These are phyloP conservation scores for Heliothis subflexa DNA, from an alignment of 1,140 invertebrate species.

Conservation along the genomic window DNA sequence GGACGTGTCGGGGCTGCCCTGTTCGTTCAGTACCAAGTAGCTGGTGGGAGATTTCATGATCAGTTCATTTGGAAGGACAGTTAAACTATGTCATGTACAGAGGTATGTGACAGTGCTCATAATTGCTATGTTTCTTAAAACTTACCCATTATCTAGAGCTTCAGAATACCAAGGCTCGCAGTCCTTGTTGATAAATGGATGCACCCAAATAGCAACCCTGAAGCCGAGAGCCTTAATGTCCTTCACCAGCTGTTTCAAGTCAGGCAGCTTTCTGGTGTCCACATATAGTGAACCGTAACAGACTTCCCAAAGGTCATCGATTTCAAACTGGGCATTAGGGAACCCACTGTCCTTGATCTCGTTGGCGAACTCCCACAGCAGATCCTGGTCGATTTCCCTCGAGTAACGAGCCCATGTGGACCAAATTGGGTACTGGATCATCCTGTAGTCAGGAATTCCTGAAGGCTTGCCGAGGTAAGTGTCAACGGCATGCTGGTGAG, in stretches of 20 bases:
- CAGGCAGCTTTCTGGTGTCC: conserved; percentile 90
- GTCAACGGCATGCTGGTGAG: conserved; percentile 89
- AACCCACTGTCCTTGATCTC: conserved; percentile 91
- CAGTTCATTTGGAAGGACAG: not conserved
- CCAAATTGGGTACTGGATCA: conserved; percentile 95
- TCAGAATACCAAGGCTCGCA: conserved; percentile 89
- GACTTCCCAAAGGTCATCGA: conserved; percentile 96
- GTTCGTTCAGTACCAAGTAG: conserved; percentile 88
- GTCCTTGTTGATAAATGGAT: conserved; percentile 95
- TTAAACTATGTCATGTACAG: not conserved
- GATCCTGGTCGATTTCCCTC: conserved; percentile 89
- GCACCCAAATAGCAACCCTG: conserved; percentile 94
- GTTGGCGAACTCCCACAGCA: conserved; percentile 90
- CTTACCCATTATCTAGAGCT: conserved; percentile 86
- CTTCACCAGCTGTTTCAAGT: conserved; percentile 87
- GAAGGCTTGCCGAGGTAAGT: conserved; percentile 89
- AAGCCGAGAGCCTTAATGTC: conserved; percentile 90
- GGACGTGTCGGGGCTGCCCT: conserved; percentile 87
- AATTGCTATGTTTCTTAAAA: not conserved
- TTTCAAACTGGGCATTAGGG: conserved; percentile 93
- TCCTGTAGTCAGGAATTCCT: conserved; percentile 89
- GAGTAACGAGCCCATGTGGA: conserved; percentile 96
- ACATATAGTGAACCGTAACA: conserved; percentile 95
- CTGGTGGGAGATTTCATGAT: conserved; percentile 43
- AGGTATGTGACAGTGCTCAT: not conserved